phyloP scores from a whole-genome alignment of 1,140 invertebrate species.

The Hestina assimilis region DNA sequence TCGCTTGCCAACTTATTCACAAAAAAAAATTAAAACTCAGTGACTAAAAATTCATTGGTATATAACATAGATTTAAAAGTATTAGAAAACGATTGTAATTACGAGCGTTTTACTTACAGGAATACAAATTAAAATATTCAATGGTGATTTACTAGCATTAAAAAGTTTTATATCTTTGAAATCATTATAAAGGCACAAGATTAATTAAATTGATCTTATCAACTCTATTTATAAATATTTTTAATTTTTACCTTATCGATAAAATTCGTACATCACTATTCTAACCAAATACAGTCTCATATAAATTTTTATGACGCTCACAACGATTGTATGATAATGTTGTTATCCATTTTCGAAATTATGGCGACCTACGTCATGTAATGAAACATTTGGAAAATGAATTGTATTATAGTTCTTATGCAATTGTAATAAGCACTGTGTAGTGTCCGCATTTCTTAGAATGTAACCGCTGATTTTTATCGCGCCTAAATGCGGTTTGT shows the following conservation, averaged over 20 bases:
- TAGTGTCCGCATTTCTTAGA: background rate
- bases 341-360: constrained; percentile 55
- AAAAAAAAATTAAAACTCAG: no score
- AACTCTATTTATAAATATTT: background rate
- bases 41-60: no score
- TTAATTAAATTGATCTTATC: no score
- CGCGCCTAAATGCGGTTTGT: constrained; percentile 27
- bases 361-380: constrained; percentile 58
- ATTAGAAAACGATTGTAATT: no score
- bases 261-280: constrained; percentile 36
- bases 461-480: constrained; percentile 28
- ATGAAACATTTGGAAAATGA: constrained; percentile 20
- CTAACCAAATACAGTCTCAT: constrained; percentile 27
- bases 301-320: constrained; percentile 53
- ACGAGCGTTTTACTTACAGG: no score
- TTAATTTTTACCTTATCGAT: constrained; percentile 19
- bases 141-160: no score
- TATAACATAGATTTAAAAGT: no score
- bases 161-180: no score
- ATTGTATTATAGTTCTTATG: constrained; percentile 33
- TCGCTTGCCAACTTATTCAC: no score
- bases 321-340: constrained; percentile 70
- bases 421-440: constrained; percentile 18
- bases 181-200: no score
- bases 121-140: no score